Base-by-base conservation (phyloP, 2,888 invertebrate genomes). In the Leucophora obtusa region DNA sequence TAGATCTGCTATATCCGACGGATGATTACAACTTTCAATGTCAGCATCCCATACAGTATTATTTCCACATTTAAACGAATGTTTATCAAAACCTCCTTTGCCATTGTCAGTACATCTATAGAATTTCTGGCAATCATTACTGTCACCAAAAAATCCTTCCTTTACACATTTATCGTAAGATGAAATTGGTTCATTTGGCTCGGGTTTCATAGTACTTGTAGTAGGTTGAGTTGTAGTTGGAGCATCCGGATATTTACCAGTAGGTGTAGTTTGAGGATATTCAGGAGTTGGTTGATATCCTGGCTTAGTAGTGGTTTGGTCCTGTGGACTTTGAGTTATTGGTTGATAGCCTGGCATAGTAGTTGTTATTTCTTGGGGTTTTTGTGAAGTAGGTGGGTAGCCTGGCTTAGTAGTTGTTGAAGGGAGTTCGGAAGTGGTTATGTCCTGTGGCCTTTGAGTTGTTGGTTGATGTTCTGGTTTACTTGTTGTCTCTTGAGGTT, bases 31-130 rank as follows among this genome's bases (percentile, higher is more conserved):
- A 5, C 84, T 85, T 72, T 85, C 85, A 11, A 85, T 77, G 35
- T 87, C 84, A n/a, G 91, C 89, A 85, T 93, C 92, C 93, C 93
- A 93, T 14, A 92, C 91, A 3, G 93, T 93, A 24, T 93, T 93
- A 74, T 93, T 92, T 0, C 92, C 93, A 85, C 94, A 94, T 33
- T 88, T 90, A 83, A 93, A 94, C 24, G 93, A 92, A 84, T 92
- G 93, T 86, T 92, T 92, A 9, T 90, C 92, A 63, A 90, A 92
- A 15, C 91, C 91, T 28, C 92, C 92, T 75, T 92, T 92, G 56
- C 92, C 93, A 83, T 92, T 92, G 77, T 92, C 90, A 0, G 93
- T 93, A 86, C 94, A 94, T 76, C 94, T 91, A 83, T 93, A 93
- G 87, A 94, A 94, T 86, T 93, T 93, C 68, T 91, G 91, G 84